Base-by-base conservation (phyloP, 2,888 invertebrate species). In the Candidula unifasciata region DNA sequence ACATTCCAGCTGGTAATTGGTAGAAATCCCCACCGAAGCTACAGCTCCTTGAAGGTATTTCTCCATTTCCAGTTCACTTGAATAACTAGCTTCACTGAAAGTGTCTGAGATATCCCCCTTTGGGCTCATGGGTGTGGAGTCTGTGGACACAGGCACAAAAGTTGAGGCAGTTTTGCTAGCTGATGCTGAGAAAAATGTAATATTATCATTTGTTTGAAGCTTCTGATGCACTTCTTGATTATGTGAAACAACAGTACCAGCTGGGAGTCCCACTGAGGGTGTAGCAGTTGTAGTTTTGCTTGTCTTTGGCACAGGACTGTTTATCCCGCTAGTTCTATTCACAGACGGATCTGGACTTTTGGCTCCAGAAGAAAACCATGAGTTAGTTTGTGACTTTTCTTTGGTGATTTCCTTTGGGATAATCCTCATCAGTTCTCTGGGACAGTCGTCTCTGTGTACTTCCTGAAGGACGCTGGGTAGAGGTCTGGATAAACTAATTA, bases 51-150 rank as follows among this genome's bases (percentile, higher is more conserved):
- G 80, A 6, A 81, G 30, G 35, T 85, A 85, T 77, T 81, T 85
- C 60, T 81, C 85, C 80, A 85, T 81, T 37, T 85, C 85, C 68
- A 81, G 35, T 60, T 85, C 85, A 76, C 80, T 80, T n/a, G 80
- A 80, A 57, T 80, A 80, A 52, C 80, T 80, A 24, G 77, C 81
- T 76, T 85, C 85, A 57, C 77, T 85, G 44, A 85, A 44, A 44
- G 81, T 85, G 21, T 85, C 85, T 21, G 77, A 78, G 10, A 52
- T n/a, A 68, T 83, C 82, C 13, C 54, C 68, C 68, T 35, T 76
- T 27, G 74, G 33, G 33, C 73, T 74, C n/a, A 60, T 27, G 21
- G 82, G 37, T 8, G 74, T 57, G 52, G 71, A 52, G 18, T 68
- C 79, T 44, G 80, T 16, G 0, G 27, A 35, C 0, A n/a, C 71